Conservation (phyloP, 2,113 vertebrate species). For the Peromyscus leucopus region DNA sequence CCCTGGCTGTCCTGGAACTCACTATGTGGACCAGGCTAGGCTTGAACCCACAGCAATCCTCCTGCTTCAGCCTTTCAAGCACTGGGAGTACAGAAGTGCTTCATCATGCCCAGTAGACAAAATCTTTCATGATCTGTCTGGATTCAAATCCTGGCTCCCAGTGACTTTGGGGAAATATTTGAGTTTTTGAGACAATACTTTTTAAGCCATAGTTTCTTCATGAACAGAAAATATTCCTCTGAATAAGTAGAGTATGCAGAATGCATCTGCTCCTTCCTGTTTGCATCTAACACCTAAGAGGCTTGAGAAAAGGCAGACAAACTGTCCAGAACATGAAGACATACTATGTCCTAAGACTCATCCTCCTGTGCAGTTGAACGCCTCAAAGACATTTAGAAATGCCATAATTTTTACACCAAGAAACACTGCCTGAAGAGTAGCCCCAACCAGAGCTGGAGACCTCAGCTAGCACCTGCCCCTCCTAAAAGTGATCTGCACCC, state of each 20-base stretch:
- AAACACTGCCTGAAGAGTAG: background rate
- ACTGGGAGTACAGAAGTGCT: background rate
- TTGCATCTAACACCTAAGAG: slow-evolving; percentile 26
- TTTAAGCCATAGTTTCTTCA: background rate
- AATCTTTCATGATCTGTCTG: background rate
- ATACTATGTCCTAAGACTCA: background rate
- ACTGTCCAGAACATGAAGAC: background rate
- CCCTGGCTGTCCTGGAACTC: background rate
- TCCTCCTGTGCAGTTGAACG: background rate
- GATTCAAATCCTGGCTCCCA: background rate
- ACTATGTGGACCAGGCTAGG: background rate
- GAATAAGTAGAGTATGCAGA: background rate
- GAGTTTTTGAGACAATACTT: background rate
- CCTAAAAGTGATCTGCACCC: background rate
- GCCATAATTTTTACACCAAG: background rate
- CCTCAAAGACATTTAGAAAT: background rate
- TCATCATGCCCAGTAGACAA: background rate
- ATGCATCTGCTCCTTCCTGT: background rate
- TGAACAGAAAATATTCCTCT: background rate
- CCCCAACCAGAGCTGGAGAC: background rate
- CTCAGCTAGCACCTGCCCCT: background rate
- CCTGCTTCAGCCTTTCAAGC: background rate
- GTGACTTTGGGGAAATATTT: background rate
- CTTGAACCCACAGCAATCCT: background rate
- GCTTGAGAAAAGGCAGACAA: background rate